Conservation (phyloP, 2,888 invertebrate genomes). For the Xestobium rufovillosum region DNA sequence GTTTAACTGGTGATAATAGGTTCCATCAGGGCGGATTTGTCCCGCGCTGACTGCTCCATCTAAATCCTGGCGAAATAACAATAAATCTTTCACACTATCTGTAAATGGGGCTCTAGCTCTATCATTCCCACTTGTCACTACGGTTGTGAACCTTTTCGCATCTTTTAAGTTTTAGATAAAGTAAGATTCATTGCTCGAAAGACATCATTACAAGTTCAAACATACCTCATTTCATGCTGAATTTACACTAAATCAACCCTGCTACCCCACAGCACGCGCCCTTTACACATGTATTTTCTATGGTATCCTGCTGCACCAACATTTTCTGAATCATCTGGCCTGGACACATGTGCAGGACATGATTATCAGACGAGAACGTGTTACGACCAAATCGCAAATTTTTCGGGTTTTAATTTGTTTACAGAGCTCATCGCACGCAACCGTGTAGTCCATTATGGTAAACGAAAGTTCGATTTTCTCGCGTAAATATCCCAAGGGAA, state of each 20-base stretch:
- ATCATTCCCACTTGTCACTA: conserved; percentile 34
- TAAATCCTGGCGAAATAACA: conserved; percentile 40
- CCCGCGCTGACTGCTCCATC: conserved; percentile 33
- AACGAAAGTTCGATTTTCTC: too few species aligned
- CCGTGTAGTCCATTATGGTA: too few species aligned
- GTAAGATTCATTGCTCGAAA: conserved; percentile 35
- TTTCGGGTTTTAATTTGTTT: too few species aligned
- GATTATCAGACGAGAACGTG: too few species aligned
- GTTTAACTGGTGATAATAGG: conserved; percentile 35
- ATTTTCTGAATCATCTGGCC: too few species aligned
- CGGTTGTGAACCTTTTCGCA: conserved; percentile 36
- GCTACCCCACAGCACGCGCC: too few species aligned
- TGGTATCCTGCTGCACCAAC: too few species aligned
- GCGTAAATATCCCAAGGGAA: too few species aligned
- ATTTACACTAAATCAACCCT: background rate
- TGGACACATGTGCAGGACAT: too few species aligned
- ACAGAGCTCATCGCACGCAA: too few species aligned
- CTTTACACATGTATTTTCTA: too few species aligned
- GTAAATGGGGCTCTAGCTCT: conserved; percentile 33
- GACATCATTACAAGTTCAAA: conserved; percentile 20
- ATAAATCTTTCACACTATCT: conserved; percentile 40
- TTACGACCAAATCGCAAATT: too few species aligned
- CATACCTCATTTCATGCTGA: conserved; percentile 1
- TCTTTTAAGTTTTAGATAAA: conserved; percentile 37
- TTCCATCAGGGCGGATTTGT: conserved; percentile 39